Evolutionary conservation across 2,888 invertebrate species (phyloP), one percentile per base, ranked within the genome.

Genomic region (Arrhopalites spinosus): DNA sequence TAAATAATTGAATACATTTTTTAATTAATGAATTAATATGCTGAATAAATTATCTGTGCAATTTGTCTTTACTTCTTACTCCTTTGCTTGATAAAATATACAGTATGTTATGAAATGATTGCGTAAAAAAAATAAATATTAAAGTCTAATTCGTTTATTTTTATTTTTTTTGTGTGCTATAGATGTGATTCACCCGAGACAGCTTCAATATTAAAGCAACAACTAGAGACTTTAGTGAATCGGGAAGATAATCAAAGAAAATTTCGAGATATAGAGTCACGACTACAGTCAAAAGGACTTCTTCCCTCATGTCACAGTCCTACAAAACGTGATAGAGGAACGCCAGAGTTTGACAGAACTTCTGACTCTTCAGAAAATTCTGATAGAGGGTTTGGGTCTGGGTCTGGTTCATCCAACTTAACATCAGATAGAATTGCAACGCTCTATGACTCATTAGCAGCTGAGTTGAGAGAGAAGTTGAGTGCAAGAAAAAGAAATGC

Each of bases 401-500:
- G 82, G 50, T 82, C 81, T 56, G 83, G 82, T 30, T 75, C 81
- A 1, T 80, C 80, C 5, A 83, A 83, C 59, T 74, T 81, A 17
- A 82, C 83, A 8, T 82, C 82, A 80, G 85, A 86, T 74, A 83
- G 88, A 83, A 88, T 93, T 30, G 90, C 93, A 29, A 92, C 91
- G 78, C 88, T 95, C 11, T 96, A 95, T 85, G 95, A 96, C 85
- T 95, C 95, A 53, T 88, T 97, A 80, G 95, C 96, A 0, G 95
- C 95, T 0, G 98, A 98, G 84, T 86, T 98, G 81, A 90, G 95
- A 82, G 91, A 91, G 76, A 92, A 93, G 85, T 86, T 94, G 72
- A 84, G 82, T 43, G 78, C 80, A 15, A 43, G 82, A 36, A 85
- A 82, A 84, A 85, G 79, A 81, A 85, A 88, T 77, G 90, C 89